Percentiles rank a stretch among this genome's conserved stretches.
phyloP scores from a whole-genome alignment of 2,113 vertebrate genomes.

The Lagenorhynchus albirostris region DNA sequence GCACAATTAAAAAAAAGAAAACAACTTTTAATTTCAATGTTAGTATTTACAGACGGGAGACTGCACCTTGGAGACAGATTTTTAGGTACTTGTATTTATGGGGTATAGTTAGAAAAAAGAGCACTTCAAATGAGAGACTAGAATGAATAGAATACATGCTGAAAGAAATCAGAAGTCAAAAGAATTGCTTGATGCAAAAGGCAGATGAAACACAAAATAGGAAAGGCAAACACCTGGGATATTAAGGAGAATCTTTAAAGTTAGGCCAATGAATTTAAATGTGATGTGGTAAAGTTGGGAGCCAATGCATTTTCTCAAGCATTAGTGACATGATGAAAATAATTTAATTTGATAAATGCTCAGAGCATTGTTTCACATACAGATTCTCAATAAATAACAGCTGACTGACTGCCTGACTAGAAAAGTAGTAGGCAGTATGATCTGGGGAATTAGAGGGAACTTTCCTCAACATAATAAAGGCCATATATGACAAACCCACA shows the following conservation, averaged over 20 bases:
- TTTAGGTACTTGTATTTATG: not conserved
- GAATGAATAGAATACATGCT: not conserved
- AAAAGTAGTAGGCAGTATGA: not conserved
- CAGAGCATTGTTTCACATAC: not conserved
- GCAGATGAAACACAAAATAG: not conserved
- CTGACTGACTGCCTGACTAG: not conserved
- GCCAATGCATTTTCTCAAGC: not conserved
- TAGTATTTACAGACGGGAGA: not conserved
- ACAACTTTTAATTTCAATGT: not conserved
- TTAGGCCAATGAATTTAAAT: not conserved
- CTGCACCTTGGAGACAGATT: not conserved
- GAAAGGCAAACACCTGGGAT: not conserved
- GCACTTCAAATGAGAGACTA: constrained; percentile 5
- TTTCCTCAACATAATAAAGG: no score
- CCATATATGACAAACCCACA: no score
- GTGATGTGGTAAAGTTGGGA: not conserved
- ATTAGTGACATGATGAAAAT: not conserved
- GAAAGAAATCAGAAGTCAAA: not conserved
- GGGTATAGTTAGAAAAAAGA: not conserved
- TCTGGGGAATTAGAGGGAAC: not conserved
- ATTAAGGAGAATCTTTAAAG: constrained; percentile 11
- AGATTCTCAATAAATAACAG: not conserved
- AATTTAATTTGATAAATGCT: not conserved
- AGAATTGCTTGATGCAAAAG: not conserved
- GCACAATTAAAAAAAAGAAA: not conserved